Base-by-base conservation (phyloP, 2,888 invertebrate species). In the Drosophila crucigera region DNA sequence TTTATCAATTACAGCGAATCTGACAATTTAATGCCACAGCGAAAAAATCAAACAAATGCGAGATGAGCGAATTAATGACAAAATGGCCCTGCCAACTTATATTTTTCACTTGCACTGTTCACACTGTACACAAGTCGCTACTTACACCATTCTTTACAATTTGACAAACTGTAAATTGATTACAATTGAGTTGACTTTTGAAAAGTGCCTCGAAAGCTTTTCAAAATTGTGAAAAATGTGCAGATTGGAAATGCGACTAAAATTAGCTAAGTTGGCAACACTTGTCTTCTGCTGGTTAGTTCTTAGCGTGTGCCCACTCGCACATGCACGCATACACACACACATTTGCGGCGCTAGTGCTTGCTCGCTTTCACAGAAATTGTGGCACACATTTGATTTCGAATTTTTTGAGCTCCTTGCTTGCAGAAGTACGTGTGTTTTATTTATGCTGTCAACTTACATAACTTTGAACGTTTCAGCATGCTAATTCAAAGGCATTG, bases 1-100 rank as follows among this genome's bases (percentile, higher is more conserved):
- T 69, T 82, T 63, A 31, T 14, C 9, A 30, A 37, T 53, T 59
- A 68, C 39, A 58, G 41, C 37, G 41, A 62, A 72, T 39, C 54
- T 22, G 19, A 22, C 69, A 65, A 62, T 52, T 64, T 72, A 16
- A 47, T 47, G 47, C 59, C 35, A 63, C 52, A 65, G 52, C 49
- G 19, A 73, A 70, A 83, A 59, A 73, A 41, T 76, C 78, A 78
- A 82, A 81, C 82, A 80, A 80, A 76, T 70, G 65, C 33, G 70
- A 49, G 53, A 62, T 61, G 63, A 66, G 62, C 60, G 64, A 76
- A 84, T 76, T 70, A 79, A 65, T 78, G 73, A 66, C 71, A 70
- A 47, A 75, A 50, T 53, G 49, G 75, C 16, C 37, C 78, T 80
- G 81, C 80, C 80, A 80, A 80, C 80, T 70, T 66, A 55, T 55